Conservation (phyloP, 2,888 invertebrate species). For the Nesidiocoris tenuis region DNA sequence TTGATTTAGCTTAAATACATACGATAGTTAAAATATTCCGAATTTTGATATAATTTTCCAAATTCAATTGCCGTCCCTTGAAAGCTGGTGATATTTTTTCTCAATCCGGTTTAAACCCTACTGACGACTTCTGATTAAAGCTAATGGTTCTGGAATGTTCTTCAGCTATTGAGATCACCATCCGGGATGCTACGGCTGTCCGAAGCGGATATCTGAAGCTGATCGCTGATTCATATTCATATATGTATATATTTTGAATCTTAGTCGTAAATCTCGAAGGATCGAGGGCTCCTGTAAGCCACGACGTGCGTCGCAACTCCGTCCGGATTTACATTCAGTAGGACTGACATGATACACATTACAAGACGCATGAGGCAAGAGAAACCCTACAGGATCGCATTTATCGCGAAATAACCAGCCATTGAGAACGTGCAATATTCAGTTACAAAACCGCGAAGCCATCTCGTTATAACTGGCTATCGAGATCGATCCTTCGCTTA, state of each 20-base stretch:
- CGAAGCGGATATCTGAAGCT: neutral
- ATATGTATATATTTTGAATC: neutral
- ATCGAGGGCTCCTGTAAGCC: neutral
- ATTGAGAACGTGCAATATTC: conserved; percentile 9
- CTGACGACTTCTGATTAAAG: too few relatives aligned
- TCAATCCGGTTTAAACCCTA: too few relatives aligned
- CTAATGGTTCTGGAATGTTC: too few relatives aligned
- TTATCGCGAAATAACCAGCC: conserved; percentile 25
- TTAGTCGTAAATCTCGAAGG: neutral
- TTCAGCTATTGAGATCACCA: too few relatives aligned
- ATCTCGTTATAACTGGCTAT: conserved; percentile 2
- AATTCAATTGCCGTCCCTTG: too few relatives aligned
- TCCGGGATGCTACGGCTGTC: neutral
- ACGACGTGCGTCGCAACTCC: neutral
- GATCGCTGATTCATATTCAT: neutral
- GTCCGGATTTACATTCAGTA: neutral
- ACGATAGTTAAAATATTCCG: too few relatives aligned
- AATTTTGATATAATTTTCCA: too few relatives aligned
- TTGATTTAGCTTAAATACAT: too few relatives aligned
- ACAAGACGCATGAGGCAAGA: conserved; percentile 2
- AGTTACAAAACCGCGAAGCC: conserved; percentile 28
- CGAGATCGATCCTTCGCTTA: conserved; percentile 9
- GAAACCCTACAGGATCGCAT: conserved; percentile 23
- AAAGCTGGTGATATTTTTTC: too few relatives aligned
- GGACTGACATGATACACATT: neutral